Evolutionary conservation across 2,113 vertebrate genomes (phyloP).

Genomic region (Acrocephalus kingi): DNA sequence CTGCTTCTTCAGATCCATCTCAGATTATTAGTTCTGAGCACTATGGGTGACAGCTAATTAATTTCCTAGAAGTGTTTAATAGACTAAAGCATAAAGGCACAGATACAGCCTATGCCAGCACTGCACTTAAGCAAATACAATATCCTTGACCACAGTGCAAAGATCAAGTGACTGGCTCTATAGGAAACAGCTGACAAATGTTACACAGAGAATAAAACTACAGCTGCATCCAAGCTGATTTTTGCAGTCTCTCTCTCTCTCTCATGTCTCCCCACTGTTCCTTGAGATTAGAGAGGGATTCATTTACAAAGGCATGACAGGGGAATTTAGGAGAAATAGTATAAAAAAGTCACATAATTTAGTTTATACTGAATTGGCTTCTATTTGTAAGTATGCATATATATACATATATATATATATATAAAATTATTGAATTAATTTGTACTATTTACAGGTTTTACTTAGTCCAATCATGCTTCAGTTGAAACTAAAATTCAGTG

Average conservation of each 20-base stretch:
- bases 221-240: not conserved
- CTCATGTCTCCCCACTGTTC: not conserved
- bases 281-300: not conserved
- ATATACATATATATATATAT: no score
- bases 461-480: not conserved
- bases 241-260: not conserved
- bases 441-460: not conserved
- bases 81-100: not conserved
- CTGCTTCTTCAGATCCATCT: not conserved
- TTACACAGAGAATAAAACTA: not conserved
- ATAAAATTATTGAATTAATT: not conserved
- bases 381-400: not conserved
- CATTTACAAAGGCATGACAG: not conserved
- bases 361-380: not conserved
- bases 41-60: not conserved
- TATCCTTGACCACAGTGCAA: not conserved
- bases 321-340: not conserved
- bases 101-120: not conserved
- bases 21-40: not conserved
- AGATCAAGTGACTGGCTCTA: not conserved
- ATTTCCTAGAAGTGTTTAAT: not conserved
- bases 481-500: not conserved
- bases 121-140: not conserved
- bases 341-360: not conserved
- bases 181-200: not conserved